Conservation (phyloP, 2,888 invertebrate genomes). For the Pseudococcus viburni region DNA sequence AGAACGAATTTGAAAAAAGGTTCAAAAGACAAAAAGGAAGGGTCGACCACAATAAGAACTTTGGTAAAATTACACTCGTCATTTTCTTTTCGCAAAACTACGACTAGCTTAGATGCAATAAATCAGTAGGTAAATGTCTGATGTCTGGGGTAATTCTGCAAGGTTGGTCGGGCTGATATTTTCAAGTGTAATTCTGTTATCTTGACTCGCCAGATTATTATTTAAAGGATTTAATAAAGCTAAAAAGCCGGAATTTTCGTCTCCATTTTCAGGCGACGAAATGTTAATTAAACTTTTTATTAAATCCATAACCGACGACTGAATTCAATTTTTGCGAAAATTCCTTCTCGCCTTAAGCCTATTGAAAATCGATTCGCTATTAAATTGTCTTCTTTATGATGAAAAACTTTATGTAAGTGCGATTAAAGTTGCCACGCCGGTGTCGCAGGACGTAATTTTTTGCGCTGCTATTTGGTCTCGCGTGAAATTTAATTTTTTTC, state of each 20-base stretch:
- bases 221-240: constrained; percentile 62
- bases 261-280: constrained; percentile 38
- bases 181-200: constrained; percentile 59
- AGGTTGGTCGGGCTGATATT: constrained; percentile 49
- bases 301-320: constrained; percentile 50
- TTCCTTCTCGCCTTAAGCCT: constrained; percentile 52
- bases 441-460: constrained; percentile 44
- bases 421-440: constrained; percentile 18
- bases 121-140: constrained; percentile 40
- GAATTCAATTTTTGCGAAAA: constrained; percentile 53
- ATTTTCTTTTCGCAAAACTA: not conserved
- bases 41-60: too few species aligned
- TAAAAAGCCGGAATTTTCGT: constrained; percentile 36
- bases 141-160: constrained; percentile 25
- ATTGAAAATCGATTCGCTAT: constrained; percentile 57
- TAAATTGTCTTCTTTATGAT: constrained; percentile 50
- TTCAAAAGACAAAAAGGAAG: too few species aligned
- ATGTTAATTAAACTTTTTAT: constrained; percentile 61
- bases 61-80: not conserved
- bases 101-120: not conserved
- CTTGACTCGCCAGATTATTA: constrained; percentile 60
- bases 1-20: too few species aligned
- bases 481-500: constrained; percentile 48
- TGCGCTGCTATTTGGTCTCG: constrained; percentile 9
- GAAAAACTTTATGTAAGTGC: constrained; percentile 31